phyloP scores from a whole-genome alignment of 2,888 invertebrate genomes.

The Galeopsomyia nigrocyanea region DNA sequence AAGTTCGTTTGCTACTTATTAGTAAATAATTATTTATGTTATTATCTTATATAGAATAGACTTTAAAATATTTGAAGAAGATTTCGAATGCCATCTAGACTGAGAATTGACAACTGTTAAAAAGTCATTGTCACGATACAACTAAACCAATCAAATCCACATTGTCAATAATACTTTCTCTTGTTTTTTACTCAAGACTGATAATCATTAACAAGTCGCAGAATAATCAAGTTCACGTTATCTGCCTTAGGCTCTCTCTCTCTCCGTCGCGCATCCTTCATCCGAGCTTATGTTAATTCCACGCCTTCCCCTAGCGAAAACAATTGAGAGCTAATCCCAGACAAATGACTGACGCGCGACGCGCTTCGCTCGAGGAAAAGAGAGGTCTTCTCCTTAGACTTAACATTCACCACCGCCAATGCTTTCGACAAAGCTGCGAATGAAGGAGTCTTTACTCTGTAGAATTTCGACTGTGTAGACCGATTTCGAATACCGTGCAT shows the following conservation, averaged over 20 bases:
- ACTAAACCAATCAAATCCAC: neutral
- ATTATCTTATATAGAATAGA: no score
- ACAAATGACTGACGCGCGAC: constrained; percentile 66
- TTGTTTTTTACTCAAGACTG: neutral
- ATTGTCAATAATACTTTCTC: neutral
- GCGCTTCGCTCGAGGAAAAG: constrained; percentile 17
- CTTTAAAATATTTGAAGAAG: no score
- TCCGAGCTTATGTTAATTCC: constrained; percentile 69
- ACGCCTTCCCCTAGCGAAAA: constrained; percentile 60
- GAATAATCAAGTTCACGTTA: constrained; percentile 38
- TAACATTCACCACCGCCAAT: neutral
- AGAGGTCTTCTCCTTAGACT: neutral
- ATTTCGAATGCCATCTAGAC: no score
- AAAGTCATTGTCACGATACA: no score
- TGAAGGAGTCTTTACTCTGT: neutral
- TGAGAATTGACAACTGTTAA: no score
- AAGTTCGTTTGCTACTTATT: no score
- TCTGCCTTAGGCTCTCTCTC: constrained; percentile 18
- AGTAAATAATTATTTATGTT: no score
- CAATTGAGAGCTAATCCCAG: constrained; percentile 68
- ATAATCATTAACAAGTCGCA: constrained; percentile 29
- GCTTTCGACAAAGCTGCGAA: no score
- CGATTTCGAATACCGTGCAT: constrained; percentile 13
- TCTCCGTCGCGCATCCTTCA: constrained; percentile 61
- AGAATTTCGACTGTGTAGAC: neutral